These are phyloP conservation scores for Hydropsyche betteni DNA, from an alignment of 2,888 invertebrate species.

Conservation along the genomic window DNA sequence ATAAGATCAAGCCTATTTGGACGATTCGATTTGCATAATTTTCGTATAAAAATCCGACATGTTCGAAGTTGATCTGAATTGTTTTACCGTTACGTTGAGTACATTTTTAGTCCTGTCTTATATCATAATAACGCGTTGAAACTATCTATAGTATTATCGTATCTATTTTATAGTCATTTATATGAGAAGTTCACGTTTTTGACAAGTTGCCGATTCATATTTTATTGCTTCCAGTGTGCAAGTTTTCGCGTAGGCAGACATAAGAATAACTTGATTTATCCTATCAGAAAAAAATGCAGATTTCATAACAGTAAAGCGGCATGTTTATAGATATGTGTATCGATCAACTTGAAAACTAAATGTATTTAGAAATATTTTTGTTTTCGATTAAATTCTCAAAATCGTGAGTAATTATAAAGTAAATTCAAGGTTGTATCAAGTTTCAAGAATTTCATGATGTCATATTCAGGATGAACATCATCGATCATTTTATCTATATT, in stretches of 20 bases:
- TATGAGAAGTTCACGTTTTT: background rate
- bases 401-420: constrained; percentile 20
- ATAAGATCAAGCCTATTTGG: constrained; percentile 24
- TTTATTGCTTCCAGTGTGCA: constrained; percentile 2
- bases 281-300: background rate
- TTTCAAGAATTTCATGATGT: background rate
- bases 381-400: background rate
- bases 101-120: constrained; percentile 20
- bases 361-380: background rate
- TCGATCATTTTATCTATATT: too few species aligned
- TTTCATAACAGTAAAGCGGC: background rate
- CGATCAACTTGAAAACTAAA: background rate
- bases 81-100: constrained; percentile 17
- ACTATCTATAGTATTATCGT: background rate
- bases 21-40: constrained; percentile 38
- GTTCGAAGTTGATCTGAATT: constrained; percentile 18
- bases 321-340: too few species aligned
- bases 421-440: background rate
- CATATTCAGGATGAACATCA: too few species aligned
- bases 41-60: constrained; percentile 34
- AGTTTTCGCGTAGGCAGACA: background rate
- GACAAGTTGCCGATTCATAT: constrained; percentile 13
- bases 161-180: constrained; percentile 1
- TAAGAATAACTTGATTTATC: background rate
- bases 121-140: background rate